Evolutionary conservation across 2,113 vertebrate genomes (phyloP).

Genomic region (Cyprinodon tularosa): DNA sequence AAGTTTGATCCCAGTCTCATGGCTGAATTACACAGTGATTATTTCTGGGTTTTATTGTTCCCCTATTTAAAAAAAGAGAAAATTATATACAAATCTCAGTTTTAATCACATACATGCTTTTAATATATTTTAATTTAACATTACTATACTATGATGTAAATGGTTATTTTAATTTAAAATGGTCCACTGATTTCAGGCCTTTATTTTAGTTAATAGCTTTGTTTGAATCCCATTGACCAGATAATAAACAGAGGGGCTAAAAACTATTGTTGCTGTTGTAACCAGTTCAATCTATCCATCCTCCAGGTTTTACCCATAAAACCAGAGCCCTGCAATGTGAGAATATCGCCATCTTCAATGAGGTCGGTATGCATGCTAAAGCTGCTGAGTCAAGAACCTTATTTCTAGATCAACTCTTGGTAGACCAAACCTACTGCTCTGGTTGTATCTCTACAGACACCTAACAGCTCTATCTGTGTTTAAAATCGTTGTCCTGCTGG

Average conservation of each 20-base stretch:
- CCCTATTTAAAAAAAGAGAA: neutral
- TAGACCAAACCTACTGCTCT: neutral
- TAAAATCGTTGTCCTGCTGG: neutral
- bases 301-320: conserved; percentile 87
- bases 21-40: neutral
- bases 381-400: neutral
- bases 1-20: neutral
- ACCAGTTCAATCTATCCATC: conserved; percentile 15
- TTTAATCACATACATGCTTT: too few relatives aligned
- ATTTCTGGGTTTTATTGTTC: neutral
- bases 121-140: too few relatives aligned
- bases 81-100: too few relatives aligned
- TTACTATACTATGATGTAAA: too few relatives aligned
- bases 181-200: neutral
- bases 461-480: neutral
- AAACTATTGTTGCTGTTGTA: neutral
- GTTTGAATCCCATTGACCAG: neutral
- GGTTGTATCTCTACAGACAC: neutral
- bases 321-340: conserved; percentile 84
- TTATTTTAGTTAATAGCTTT: neutral
- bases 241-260: too few relatives aligned
- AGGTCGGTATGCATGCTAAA: conserved; percentile 77
- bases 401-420: neutral
- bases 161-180: neutral
- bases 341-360: conserved; percentile 83